A percentile compares a stretch with the other conserved stretches of the same genome.
phyloP scores from a whole-genome alignment of 2,797 vertebrate species.

The Falco rusticolus region DNA sequence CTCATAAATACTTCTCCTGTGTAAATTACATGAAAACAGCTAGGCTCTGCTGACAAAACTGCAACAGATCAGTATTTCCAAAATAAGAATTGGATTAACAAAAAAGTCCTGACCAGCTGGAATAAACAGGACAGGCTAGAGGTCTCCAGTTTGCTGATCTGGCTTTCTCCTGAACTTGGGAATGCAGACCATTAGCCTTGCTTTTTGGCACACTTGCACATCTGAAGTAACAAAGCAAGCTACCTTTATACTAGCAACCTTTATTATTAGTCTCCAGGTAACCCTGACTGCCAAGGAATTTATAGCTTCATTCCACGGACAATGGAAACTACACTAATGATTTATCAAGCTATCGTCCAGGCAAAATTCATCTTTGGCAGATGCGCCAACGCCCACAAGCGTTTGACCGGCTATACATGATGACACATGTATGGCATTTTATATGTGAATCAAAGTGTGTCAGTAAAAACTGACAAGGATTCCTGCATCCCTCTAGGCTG shows the following conservation, averaged over 20 bases:
- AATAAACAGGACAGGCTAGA: background rate
- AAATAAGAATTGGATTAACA: background rate
- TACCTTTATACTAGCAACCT: constrained; percentile 33
- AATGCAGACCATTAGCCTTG: background rate
- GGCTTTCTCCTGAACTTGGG: background rate
- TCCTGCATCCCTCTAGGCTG: background rate
- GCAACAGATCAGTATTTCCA: background rate
- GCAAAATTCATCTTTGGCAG: constrained; percentile 2
- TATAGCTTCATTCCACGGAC: background rate
- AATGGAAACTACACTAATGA: constrained; percentile 16
- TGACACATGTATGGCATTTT: background rate
- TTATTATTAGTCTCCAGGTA: constrained; percentile 51
- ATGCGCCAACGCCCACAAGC: background rate
- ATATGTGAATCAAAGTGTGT: background rate
- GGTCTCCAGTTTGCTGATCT: constrained; percentile 13
- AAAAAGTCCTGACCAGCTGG: background rate
- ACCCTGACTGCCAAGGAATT: constrained; percentile 57
- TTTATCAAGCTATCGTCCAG: constrained; percentile 29
- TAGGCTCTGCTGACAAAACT: background rate
- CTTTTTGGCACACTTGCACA: background rate
- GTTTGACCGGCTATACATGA: background rate
- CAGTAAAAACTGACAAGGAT: background rate
- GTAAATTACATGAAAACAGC: background rate
- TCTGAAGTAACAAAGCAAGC: constrained; percentile 27
- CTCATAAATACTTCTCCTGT: constrained; percentile 24